Evolutionary conservation across 2,888 invertebrate species (phyloP).

Genomic region (Gastrophysa polygoni): DNA sequence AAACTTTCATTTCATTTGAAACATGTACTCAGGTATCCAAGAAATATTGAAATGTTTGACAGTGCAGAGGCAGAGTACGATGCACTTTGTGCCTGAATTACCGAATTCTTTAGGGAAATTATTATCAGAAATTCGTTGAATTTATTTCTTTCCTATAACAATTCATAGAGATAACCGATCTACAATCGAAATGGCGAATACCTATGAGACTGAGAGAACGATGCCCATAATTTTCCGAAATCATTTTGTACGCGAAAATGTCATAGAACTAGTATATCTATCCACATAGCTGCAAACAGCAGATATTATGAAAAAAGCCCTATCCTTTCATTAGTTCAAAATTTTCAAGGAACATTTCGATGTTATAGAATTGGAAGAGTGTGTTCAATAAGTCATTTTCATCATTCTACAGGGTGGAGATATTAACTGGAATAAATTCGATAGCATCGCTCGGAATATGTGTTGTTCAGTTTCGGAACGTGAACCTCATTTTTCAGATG

Average conservation of each 20-base stretch:
- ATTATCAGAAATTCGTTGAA: constrained; percentile 10
- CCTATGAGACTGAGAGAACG: constrained; percentile 21
- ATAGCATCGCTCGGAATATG: too few species aligned
- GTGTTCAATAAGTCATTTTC: background rate
- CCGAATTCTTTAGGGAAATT: constrained; percentile 23
- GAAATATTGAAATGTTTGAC: constrained; percentile 21
- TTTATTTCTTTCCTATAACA: constrained; percentile 13
- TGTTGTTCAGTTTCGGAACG: too few species aligned
- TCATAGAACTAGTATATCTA: constrained; percentile 16
- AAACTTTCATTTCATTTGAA: constrained; percentile 29
- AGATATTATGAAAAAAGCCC: constrained; percentile 21
- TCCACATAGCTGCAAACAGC: constrained; percentile 16
- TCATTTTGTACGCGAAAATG: constrained; percentile 22
- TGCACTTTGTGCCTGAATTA: constrained; percentile 13
- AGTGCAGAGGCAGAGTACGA: constrained; percentile 17
- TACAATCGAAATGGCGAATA: constrained; percentile 21
- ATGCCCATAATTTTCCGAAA: constrained; percentile 21
- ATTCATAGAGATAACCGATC: constrained; percentile 22
- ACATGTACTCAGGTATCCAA: constrained; percentile 13
- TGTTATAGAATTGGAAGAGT: background rate
- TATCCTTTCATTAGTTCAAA: constrained; percentile 14
- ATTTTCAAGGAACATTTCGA: constrained; percentile 16
- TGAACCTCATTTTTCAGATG: too few species aligned
- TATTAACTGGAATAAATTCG: too few species aligned
- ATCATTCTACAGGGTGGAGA: too few species aligned